Evolutionary conservation across 2,888 invertebrate genomes (phyloP), one percentile per base, ranked within the genome.

Genomic region (Ptychoptera contaminata): DNA sequence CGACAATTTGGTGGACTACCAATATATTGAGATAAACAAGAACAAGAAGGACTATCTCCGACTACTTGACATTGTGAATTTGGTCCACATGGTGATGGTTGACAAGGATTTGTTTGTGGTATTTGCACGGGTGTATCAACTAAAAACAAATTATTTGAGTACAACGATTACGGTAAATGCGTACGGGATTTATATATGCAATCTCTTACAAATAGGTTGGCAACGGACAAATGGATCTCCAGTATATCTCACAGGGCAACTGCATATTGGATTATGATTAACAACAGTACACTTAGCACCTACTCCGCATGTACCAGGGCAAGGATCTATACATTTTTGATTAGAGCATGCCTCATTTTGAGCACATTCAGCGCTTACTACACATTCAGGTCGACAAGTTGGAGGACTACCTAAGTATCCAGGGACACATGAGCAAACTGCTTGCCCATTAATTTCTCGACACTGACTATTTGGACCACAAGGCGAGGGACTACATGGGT

Each of bases 271-370:
- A 54, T 75, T 74, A 56, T 85, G 84, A 54, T 81, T 81, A 5
- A 80, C 74, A n/a, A 82, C 81, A 64, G 77, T 76, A 56, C 85
- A 85, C 45, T 76, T 69, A 8, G 84, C 77, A 57, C 76, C 76
- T 41, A 73, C 68, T 11, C 82, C 82, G 57, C 82, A 82, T 16
- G 79, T 73, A 47, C 80, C 81, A 8, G 74, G 70, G 56, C 82
- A 83, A n/a, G 83, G 83, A 59, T 82, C 75, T 34, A 67, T 58
- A 56, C 84, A 84, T 52, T 76, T 77, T 54, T 78, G 78, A 55
- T 77, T 77, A 42, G 74, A 70, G 52, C 83, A 83, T 7, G 83
- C 82, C 58, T 73, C 72, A 53, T 74, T 76, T n/a, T 75, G 66
- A 1, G 77, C 65, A 60, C 85, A 85, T 53, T 84, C 83, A 1